Base-by-base conservation (phyloP, 2,888 invertebrate species). In the Drosophila meridionalis region DNA sequence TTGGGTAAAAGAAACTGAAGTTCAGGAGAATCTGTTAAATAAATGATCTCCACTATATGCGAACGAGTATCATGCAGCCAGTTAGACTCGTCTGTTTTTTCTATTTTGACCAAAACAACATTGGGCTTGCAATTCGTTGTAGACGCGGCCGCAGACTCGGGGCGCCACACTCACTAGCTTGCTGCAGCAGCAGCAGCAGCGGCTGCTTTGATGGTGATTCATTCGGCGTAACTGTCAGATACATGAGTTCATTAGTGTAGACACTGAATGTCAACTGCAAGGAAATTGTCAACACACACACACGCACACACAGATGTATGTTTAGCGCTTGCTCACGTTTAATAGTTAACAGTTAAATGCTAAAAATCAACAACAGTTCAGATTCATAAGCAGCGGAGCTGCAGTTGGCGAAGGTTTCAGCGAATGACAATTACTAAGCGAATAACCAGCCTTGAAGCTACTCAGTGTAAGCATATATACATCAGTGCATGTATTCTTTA, bases 221-320 rank as follows among this genome's bases (percentile, higher is more conserved):
- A 88, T 77, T 60, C 52, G 20, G 73, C 77, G 81, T 87, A 77
- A 81, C 85, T 86, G 88, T 86, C 85, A 86, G 86, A 76, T 82
- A 86, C 88, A 88, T 80, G 85, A 89, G 87, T 87, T 89, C 87
- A 89, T 87, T 89, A 87, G 86, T 78, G 82, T 82, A 86, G 82
- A 84, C 85, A 83, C 80, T 84, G 87, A 90, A 89, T 90, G 88
- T 88, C 88, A 90, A 87, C 84, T 89, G 89, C 88, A 90, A 88
- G 90, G 90, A 89, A 89, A 89, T 89, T 82, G 87, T 76, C 77
- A 77, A 28, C 56, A 64, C 66, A 60, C 52, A 62, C 66, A 34
- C 52, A 50, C 50, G n/a, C 20, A 20, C 52, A 48, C 14, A 7
- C 0, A 50, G 2, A n/a, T 30, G 66, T 82, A 85, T 87, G 81